Base-by-base conservation (phyloP, 2,113 vertebrate genomes). In the Ovis canadensis region DNA sequence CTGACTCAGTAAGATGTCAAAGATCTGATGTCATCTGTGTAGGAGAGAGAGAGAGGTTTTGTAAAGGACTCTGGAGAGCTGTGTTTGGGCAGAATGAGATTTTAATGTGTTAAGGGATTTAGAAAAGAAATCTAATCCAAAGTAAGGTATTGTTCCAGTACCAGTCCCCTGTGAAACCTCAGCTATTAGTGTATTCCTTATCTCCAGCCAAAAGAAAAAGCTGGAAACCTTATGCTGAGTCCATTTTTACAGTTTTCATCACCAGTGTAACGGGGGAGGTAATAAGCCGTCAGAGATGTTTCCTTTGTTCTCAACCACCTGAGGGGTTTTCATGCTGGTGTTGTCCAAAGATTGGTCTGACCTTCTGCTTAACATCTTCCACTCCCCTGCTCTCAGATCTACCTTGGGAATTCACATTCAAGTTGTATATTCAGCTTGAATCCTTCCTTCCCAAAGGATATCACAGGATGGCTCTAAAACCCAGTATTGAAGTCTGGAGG, bases 91-190 rank as follows among this genome's bases (percentile, higher is more conserved):
- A 48, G 71, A 80, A 43, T 84, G 57, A 91, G 55, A 92, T 91
- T 94, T 92, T 89, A 94, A 55, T 40, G 33, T 81, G n/a, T 55
- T 84, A 67, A 84, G 43, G 59, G 80, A 85, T 93, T 93, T 95
- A 88, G 90, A 87, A 91, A 80, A 95, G 80, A 95, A 96, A 94
- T 62, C 80, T 48, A 88, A 88, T 91, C 77, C 43, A 89, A 86
- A 83, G 77, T 85, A 88, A 94, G 5, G 48, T 80, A 64, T 67
- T 92, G 54, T 82, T 50, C 36, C 59, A 92, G 33, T 52, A 84
- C 77, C 27, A 31, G 45, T 5, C 21, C 6, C 23, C 11, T 16
- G n/a, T 29, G 78, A 50, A 23, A 59, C 25, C 84, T 90, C 43
- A 84, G 85, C 43, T 78, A 12, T 93, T 71, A 40, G 13, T 55